These are phyloP conservation scores for Nematopogon swammerdamellus DNA, from an alignment of 2,888 invertebrate species.

Conservation along the genomic window DNA sequence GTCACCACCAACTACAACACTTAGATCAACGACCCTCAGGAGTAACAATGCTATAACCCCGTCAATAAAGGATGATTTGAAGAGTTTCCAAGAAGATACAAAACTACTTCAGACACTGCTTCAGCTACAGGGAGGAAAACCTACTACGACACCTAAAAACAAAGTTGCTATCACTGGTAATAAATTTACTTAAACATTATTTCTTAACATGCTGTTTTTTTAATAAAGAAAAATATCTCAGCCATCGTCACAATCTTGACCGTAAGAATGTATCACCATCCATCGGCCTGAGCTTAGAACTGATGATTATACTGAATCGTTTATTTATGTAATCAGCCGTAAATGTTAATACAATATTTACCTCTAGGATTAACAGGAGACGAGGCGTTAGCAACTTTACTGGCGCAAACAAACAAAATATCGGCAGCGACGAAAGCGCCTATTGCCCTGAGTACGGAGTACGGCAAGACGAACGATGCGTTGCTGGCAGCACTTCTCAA, in stretches of 20 bases:
- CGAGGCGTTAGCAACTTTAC: conserved; percentile 38
- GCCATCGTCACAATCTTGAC: too few relatives aligned
- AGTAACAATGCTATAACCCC: conserved; percentile 20
- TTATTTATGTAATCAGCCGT: too few relatives aligned
- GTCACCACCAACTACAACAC: conserved; percentile 19
- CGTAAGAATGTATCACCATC: too few relatives aligned
- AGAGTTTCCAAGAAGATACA: conserved; percentile 38
- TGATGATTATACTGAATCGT: too few relatives aligned
- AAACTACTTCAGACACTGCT: conserved; percentile 47
- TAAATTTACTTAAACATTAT: too few relatives aligned
- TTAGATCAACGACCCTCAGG: conserved; percentile 23
- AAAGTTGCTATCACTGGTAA: conserved; percentile 44
- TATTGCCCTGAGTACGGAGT: conserved; percentile 46
- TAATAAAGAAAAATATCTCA: too few relatives aligned
- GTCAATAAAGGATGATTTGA: conserved; percentile 31
- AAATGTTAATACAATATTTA: too few relatives aligned
- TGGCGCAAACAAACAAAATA: conserved; percentile 32
- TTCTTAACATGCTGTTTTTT: too few relatives aligned
- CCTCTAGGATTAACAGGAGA: conserved; percentile 44
- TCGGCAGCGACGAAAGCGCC: conserved; percentile 42
- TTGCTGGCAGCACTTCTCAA: conserved; percentile 66
- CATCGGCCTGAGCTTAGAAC: too few relatives aligned
- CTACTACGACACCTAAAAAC: conserved; percentile 36
- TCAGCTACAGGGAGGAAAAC: conserved; percentile 43
- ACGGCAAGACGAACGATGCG: conserved; percentile 65